phyloP scores from a whole-genome alignment of 2,888 invertebrate species.

The Dynastes hyllus region DNA sequence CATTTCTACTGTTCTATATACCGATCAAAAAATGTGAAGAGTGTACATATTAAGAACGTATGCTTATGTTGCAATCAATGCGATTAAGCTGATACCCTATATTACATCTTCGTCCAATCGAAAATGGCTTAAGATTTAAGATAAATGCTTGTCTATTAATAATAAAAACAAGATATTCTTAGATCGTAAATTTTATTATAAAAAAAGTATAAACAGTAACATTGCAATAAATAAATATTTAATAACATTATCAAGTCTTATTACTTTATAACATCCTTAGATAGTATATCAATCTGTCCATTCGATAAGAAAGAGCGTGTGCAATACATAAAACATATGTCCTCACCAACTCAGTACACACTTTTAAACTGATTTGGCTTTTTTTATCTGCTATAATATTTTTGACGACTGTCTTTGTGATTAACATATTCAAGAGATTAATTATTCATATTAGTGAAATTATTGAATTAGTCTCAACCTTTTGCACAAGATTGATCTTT shows the following conservation, averaged over 20 bases:
- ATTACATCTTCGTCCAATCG: neutral
- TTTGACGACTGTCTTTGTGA: neutral
- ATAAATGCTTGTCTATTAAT: slow-evolving; percentile 17
- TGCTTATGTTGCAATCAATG: too few species aligned
- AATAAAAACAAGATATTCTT: slow-evolving; percentile 36
- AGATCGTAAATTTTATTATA: slow-evolving; percentile 48
- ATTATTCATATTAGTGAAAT: too few species aligned
- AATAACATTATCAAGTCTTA: slow-evolving; percentile 49
- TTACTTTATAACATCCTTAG: slow-evolving; percentile 24
- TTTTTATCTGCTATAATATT: too few species aligned
- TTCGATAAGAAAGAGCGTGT: neutral
- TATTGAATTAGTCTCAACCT: neutral
- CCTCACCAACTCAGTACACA: too few species aligned
- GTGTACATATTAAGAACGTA: neutral
- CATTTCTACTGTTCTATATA: neutral
- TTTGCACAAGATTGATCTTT: too few species aligned
- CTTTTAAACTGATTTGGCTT: too few species aligned
- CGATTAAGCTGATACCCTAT: too few species aligned
- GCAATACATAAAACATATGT: neutral
- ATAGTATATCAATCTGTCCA: neutral
- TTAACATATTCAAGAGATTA: too few species aligned
- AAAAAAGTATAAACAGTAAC: slow-evolving; percentile 46
- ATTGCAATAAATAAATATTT: slow-evolving; percentile 48
- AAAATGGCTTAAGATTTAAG: slow-evolving; percentile 2
- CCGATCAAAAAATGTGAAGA: neutral